phyloP scores from a whole-genome alignment of 2,113 vertebrate genomes.

The Phalacrocorax aristotelis region DNA sequence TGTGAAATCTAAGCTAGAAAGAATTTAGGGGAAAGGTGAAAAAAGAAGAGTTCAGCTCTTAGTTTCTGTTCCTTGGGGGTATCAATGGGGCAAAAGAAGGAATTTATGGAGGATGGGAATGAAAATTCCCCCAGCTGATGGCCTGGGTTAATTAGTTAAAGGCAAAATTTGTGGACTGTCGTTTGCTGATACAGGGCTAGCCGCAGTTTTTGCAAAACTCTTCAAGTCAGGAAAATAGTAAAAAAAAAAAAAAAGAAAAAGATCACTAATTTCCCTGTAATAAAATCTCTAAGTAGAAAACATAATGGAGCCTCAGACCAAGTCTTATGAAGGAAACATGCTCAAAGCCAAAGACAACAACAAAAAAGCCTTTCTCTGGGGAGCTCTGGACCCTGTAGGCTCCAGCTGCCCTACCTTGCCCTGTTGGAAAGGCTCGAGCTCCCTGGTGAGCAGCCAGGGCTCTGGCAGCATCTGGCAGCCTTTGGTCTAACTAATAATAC shows the following conservation, averaged over 20 bases:
- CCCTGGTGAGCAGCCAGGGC: not conserved
- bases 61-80: not conserved
- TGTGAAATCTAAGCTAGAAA: not conserved
- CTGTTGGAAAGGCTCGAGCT: not conserved
- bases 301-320: not conserved
- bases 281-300: not conserved
- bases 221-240: not conserved
- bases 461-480: not conserved
- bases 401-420: not conserved
- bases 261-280: not conserved
- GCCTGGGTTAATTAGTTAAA: not conserved
- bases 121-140: not conserved
- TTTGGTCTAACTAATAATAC: constrained; percentile 6
- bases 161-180: not conserved
- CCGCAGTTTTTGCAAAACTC: not conserved
- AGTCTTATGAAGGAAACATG: not conserved
- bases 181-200: not conserved
- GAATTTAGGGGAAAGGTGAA: not conserved
- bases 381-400: not conserved
- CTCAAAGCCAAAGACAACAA: not conserved
- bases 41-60: not conserved
- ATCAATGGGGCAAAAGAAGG: not conserved
- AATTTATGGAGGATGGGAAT: not conserved
- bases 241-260: not conserved
- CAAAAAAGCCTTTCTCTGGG: not conserved